Evolutionary conservation across 2,888 invertebrate species (phyloP), one percentile per base, ranked within the genome.

Genomic region (Drosophila demipolita): DNA sequence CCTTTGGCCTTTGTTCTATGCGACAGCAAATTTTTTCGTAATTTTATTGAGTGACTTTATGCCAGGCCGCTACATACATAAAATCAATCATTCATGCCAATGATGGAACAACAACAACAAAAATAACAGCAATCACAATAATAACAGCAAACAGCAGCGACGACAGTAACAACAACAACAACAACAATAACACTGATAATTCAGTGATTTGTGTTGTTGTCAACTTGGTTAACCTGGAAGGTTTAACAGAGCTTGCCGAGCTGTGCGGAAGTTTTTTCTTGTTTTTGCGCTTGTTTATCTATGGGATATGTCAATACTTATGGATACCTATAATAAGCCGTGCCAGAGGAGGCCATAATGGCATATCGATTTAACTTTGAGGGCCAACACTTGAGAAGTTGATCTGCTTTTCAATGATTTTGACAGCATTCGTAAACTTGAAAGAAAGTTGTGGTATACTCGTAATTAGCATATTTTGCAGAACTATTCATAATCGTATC

Each of bases 41-140:
- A 83, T 87, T 84, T 87, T 87, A 87, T 87, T 86, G 83, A 86
- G 86, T 86, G 87, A 87, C 87, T 86, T 83, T 82, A 87, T 87
- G 86, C 84, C 84, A 84, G 77, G 81, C 83, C 72, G 66, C 77
- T 80, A 87, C 83, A 87, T 80, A 87, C 80, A 87, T 81, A 80
- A 87, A 87, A 87, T 87, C 87, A 83, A 87, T 87, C 87, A 87
- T 83, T 87, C 80, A 72, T 68, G 66, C 64, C 66, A 50, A 77
- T 69, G 72, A 59, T 55, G 45, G 45, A 69, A 63, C 58, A 66
- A 63, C 48, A 63, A 55, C 62, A 52, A 62, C 61, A 54, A 54
- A 59, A 55, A 59, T 40, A 40, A 58, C 58, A 52, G 29, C 48
- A 65, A 50, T 26, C 50, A 59, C 35, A 65, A 75, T 29, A 75